phyloP scores from a whole-genome alignment of 92 coral and sea anemone genomes.

The Palythoa grandiflora region DNA sequence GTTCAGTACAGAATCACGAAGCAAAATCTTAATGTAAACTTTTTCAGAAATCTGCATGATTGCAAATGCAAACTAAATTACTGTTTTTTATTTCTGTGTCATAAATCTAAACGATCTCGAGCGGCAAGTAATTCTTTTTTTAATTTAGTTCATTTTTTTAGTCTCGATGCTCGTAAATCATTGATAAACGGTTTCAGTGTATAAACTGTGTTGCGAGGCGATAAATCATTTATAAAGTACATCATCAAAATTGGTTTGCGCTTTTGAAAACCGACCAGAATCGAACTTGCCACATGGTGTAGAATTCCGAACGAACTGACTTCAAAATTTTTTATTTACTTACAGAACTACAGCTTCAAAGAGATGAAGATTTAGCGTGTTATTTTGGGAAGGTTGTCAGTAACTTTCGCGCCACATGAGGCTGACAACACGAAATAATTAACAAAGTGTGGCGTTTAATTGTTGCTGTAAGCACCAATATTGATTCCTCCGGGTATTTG shows the following conservation, averaged over 20 bases:
- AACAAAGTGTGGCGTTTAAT: slow-evolving; percentile 12
- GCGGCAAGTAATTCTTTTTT: background rate
- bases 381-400: slow-evolving; percentile 13
- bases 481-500: background rate
- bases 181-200: slow-evolving; percentile 1
- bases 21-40: slow-evolving; percentile 8
- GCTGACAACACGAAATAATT: background rate
- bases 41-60: background rate
- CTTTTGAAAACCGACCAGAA: slow-evolving; percentile 19
- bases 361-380: slow-evolving; percentile 14
- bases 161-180: slow-evolving; percentile 14
- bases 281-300: slow-evolving; percentile 21
- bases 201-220: background rate
- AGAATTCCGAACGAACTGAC: slow-evolving; percentile 39
- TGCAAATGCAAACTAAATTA: background rate
- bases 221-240: slow-evolving; percentile 1
- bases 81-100: background rate
- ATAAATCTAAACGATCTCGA: background rate
- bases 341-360: background rate
- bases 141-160: background rate
- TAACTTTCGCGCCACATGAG: slow-evolving; percentile 16
- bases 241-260: background rate
- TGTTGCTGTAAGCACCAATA: slow-evolving; percentile 23
- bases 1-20: background rate
- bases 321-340: slow-evolving; percentile 14